phyloP scores from a whole-genome alignment of 2,797 vertebrate species.

The Antrozous pallidus region DNA sequence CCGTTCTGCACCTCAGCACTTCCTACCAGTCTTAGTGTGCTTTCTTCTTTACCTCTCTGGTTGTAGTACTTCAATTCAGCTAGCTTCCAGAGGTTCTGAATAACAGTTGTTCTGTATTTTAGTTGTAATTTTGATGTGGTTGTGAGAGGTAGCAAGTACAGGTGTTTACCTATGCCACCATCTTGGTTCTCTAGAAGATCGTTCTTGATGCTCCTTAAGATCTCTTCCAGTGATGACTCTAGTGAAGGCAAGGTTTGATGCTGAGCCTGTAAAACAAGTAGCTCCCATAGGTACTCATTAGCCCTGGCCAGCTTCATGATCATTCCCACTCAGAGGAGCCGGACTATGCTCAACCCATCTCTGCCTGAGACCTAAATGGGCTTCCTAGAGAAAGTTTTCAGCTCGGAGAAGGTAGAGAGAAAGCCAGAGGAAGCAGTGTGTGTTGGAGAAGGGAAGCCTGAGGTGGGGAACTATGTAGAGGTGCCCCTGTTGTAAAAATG shows the following conservation, averaged over 20 bases:
- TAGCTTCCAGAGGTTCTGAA: no score
- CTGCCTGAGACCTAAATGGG: background rate
- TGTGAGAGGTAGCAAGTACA: no score
- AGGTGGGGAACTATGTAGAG: background rate
- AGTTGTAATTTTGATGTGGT: no score
- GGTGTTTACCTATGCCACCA: no score
- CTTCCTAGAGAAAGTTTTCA: background rate
- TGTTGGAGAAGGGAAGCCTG: background rate
- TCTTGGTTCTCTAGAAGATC: no score
- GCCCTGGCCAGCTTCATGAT: background rate
- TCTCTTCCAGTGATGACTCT: background rate
- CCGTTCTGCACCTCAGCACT: no score
- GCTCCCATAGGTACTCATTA: background rate
- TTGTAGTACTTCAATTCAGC: no score
- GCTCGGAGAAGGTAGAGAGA: background rate
- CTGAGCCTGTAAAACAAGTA: background rate
- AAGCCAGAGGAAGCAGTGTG: background rate
- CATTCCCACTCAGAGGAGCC: background rate
- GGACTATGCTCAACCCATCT: background rate
- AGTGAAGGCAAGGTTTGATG: background rate
- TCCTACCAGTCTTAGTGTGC: no score
- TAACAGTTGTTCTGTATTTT: no score
- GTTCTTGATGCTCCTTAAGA: background rate
- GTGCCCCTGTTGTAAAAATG: background rate
- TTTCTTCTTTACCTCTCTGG: no score